Percentiles rank a stretch among this genome's conserved stretches.
phyloP scores from a whole-genome alignment of 2,888 invertebrate genomes.

The Taphrorychus bicolor region DNA sequence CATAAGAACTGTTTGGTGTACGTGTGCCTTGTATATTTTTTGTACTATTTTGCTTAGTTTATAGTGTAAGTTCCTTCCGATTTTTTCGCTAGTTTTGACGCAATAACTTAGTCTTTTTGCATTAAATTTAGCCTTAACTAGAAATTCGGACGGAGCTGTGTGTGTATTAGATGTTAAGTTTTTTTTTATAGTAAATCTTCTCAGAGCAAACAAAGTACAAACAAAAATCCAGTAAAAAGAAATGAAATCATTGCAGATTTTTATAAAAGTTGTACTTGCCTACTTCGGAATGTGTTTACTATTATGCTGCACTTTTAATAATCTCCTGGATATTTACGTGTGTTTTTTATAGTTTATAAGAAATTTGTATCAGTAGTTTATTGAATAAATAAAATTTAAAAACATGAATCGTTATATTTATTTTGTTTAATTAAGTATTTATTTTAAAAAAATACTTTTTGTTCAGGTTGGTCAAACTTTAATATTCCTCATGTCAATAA shows the following conservation, averaged over 20 bases:
- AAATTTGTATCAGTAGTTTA: not conserved
- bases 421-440: too few relatives aligned
- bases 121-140: not conserved
- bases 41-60: conserved; percentile 9
- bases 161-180: conserved; percentile 4
- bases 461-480: too few relatives aligned
- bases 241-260: conserved; percentile 12
- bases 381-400: not conserved
- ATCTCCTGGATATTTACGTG: not conserved
- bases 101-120: not conserved
- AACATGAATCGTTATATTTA: too few relatives aligned
- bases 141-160: not conserved
- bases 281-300: too few relatives aligned
- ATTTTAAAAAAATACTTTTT: too few relatives aligned
- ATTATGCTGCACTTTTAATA: not conserved
- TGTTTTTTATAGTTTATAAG: not conserved
- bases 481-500: too few relatives aligned
- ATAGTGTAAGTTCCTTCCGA: not conserved
- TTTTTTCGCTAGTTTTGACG: not conserved
- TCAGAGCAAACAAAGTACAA: conserved; percentile 17
- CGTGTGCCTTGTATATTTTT: conserved; percentile 28
- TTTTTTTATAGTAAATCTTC: not conserved
- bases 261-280: not conserved
- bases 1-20: conserved; percentile 20
- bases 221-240: conserved; percentile 16